These are phyloP conservation scores for Hyles lineata DNA, from an alignment of 2,888 invertebrate genomes.

Conservation along the genomic window DNA sequence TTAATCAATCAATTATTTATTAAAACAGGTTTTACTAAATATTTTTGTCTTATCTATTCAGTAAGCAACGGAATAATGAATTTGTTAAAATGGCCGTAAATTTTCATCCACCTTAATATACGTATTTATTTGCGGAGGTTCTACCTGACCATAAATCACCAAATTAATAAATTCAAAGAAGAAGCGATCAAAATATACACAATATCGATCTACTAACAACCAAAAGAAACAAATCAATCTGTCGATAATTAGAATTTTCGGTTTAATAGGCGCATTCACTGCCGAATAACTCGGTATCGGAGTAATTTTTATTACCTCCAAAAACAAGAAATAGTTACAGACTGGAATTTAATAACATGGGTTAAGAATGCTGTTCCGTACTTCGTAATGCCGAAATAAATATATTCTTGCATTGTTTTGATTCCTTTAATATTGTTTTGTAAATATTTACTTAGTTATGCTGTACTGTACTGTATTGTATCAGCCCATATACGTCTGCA, in stretches of 20 bases:
- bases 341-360: conserved; percentile 16
- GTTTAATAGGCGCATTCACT: conserved; percentile 1
- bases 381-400: background rate
- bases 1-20: no score
- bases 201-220: background rate
- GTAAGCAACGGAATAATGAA: no score
- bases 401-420: background rate
- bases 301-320: conserved; percentile 9
- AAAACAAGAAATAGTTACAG: background rate
- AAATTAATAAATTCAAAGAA: background rate
- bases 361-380: background rate
- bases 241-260: conserved; percentile 7
- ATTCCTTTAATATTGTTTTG: background rate
- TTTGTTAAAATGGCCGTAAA: no score
- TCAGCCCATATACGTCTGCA: no score
- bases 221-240: background rate
- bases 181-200: background rate
- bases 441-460: background rate
- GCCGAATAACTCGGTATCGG: background rate
- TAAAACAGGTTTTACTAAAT: no score
- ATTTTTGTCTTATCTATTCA: no score
- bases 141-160: no score
- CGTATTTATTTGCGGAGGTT: no score
- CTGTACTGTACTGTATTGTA: no score
- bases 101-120: no score